Evolutionary conservation across 2,797 vertebrate species (phyloP), one percentile per base, ranked within the genome.

Genomic region (Chaenodraco wilsoni): DNA sequence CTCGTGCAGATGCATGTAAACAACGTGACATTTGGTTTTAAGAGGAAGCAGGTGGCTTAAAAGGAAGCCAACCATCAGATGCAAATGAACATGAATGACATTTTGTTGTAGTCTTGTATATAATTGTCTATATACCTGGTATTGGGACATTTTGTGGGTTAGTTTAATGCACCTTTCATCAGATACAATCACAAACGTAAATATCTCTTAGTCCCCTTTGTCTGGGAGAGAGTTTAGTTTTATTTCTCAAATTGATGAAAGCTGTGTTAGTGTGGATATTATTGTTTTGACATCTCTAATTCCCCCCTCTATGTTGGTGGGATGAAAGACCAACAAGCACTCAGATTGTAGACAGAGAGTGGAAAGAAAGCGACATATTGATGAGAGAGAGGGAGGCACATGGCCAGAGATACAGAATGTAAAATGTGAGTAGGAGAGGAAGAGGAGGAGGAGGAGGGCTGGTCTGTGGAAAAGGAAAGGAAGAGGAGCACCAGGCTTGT

Each of bases 351-450:
- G 63, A 56, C n/a, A 69, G 50, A 69, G 51, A 52, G 17, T 21
- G 17, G 21, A 66, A 37, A 58, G 31, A 68, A 54, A 45, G 56
- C 11, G 66, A 55, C 51, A 76, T 33, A 82, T 31, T 37, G 62
- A 72, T 50, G 54, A 72, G 49, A 56, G 59, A n/a, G 15, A 48
- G 56, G 73, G 46, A 60, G 71, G 57, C 76, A 83, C 86, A 79
- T 79, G 73, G 67, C 69, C 64, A n/a, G 69, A 79, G 66, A 85
- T 68, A 48, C 33, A 69, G 59, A 77, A 75, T 69, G 51, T 78
- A 78, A 83, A 83, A 85, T 79, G 52, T 83, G 79, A 87, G 81
- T 52, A 72, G 68, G 76, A 65, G 66, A 54, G 23, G 65, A 74
- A 56, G 60, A 74, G 37, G 64, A 68, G 54, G 74, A 68, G 54